Base-by-base conservation (phyloP, 2,113 vertebrate genomes). In the Pipra filicauda region DNA sequence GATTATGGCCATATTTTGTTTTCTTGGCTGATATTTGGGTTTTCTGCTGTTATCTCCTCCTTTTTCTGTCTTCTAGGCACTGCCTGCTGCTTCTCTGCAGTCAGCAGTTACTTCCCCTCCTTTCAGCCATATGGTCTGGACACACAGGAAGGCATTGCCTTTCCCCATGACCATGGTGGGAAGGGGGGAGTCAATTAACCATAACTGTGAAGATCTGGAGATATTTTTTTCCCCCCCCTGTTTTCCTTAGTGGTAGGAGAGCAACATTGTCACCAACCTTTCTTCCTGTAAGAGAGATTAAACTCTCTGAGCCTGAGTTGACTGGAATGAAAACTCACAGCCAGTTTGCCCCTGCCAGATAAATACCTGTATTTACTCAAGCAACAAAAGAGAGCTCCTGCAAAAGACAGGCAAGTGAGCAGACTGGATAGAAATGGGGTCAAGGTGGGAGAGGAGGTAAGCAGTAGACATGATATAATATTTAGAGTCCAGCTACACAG, bases 171-270 rank as follows among this genome's bases (percentile, higher is more conserved):
- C 70, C 13, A 2, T 9, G 31, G 23, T 31, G 74, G 51, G 61
- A 62, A 62, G n/a, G 13, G 28, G 59, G 11, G 31, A 75, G 13
- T 33, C 24, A 70, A 8, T 49, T 62, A 65, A 21, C 24, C 44
- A 33, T 57, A 62, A 95, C 49, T 80, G 69, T 58, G 74, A 88
- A 84, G 57, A 93, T 5, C 9, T 46, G 21, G n/a, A 59, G 54
- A 33, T 14, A 23, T 37, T 65, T 51, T 2, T 7, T 6, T 3
- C 0, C 12, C 9, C 5, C 2, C 12, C 30, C 21, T 1, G 0
- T 62, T 85, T 87, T 93, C 23, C 23, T 54, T 46, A n/a, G 30
- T 19, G 31, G 30, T 19, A 26, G 82, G 39, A 72, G 6, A 11
- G 1, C n/a, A 78, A 71, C 21, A 62, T 77, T 67, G 19, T 24